These are phyloP conservation scores for Bombus superbus DNA, from an alignment of 1,140 invertebrate species.

Conservation along the genomic window DNA sequence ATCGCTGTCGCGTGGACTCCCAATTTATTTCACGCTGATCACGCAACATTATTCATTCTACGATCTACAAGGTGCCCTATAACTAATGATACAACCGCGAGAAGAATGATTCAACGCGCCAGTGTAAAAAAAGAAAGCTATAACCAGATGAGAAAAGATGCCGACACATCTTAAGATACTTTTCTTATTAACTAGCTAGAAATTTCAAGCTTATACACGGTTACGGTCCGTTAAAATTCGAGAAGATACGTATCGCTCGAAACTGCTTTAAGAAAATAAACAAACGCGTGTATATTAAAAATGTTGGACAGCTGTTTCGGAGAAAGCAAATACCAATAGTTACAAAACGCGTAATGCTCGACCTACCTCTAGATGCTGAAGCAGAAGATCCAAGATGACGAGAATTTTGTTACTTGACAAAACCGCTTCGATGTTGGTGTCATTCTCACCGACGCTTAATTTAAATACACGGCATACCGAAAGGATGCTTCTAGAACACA, in stretches of 20 bases:
- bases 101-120: not conserved
- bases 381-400: conserved; percentile 86
- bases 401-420: conserved; percentile 89
- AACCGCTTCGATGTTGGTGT: conserved; percentile 86
- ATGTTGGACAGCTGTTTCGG: not conserved
- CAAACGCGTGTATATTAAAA: not conserved
- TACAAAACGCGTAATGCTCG: not conserved
- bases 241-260: not conserved
- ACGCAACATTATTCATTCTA: not conserved
- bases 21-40: not conserved
- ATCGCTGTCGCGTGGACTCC: conserved; percentile 38
- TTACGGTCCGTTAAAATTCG: not conserved
- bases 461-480: conserved; percentile 86
- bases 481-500: conserved; percentile 84
- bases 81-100: not conserved
- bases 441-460: conserved; percentile 83
- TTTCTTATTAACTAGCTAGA: conserved; percentile 8
- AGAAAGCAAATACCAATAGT: not conserved
- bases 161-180: conserved; percentile 10
- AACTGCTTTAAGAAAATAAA: not conserved
- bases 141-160: conserved; percentile 2
- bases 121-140: conserved; percentile 15
- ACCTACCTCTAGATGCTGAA: conserved; percentile 86
- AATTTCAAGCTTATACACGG: not conserved
- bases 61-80: not conserved